Evolutionary conservation across 2,113 vertebrate species (phyloP).

Genomic region (zebrafish (Danio rerio)): DNA sequence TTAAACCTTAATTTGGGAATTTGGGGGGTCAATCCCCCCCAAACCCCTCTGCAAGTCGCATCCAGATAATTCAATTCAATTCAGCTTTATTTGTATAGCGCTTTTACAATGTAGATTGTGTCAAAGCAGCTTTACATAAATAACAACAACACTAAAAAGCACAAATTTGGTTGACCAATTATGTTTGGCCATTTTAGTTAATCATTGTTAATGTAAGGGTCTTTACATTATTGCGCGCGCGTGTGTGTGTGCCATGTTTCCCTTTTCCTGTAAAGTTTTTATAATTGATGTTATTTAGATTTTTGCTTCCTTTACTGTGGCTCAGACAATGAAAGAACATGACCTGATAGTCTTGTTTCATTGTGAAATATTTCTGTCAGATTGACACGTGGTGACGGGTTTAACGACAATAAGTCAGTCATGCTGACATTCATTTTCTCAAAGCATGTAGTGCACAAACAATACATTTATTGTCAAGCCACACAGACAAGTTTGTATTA

Average conservation of each 20-base stretch:
- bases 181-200: background rate
- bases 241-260: conserved; percentile 58
- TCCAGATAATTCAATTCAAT: too few relatives aligned
- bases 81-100: too few relatives aligned
- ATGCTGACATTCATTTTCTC: background rate
- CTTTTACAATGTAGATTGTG: too few relatives aligned
- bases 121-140: too few relatives aligned
- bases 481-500: background rate
- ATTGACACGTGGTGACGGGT: background rate
- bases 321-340: background rate
- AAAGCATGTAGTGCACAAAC: background rate
- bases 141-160: too few relatives aligned
- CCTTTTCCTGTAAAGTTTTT: conserved; percentile 52
- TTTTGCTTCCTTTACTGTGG: conserved; percentile 6
- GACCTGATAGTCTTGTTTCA: background rate
- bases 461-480: background rate
- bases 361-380: background rate
- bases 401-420: background rate
- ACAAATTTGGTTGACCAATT: background rate
- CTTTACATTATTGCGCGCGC: background rate
- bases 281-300: background rate
- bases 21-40: too few relatives aligned
- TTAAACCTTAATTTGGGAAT: too few relatives aligned
- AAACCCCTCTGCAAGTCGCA: too few relatives aligned
- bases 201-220: background rate